Base-by-base conservation (phyloP, 2,797 vertebrate species). In the Lates japonicus region DNA sequence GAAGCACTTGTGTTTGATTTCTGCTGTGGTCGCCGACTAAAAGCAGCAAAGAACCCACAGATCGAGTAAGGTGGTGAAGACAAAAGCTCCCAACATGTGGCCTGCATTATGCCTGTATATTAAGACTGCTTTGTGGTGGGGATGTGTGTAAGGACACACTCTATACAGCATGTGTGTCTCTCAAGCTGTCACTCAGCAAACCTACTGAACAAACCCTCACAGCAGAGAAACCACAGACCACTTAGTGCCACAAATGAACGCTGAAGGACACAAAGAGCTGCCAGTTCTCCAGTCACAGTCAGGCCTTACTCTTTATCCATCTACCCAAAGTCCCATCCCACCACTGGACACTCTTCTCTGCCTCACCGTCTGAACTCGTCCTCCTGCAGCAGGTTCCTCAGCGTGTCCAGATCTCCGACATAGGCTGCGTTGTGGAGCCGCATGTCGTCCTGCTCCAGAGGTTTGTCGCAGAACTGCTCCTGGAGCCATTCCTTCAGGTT, bases 401-500 rank as follows among this genome's bases (percentile, higher is more conserved):
- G 90, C 2, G 97, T 98, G 89, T 96, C 96, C 83, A 98, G 92
- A 86, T 99, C 97, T 2, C 98, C 98, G 4, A 97, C 96, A 1
- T 97, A 97, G 73, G 98, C 97, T 0, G 97, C 97, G 0, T 99
- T 97, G 66, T 98, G 97, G 49, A 99, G 95, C 55, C 97, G 92
- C 25, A 96, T 97, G 91, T 99, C 96, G 16, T 97, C 96, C 89
- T 93, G 96, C 84, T 99, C 97, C 73, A 97, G 87, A 0, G 97
- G 96, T 48, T 96, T 97, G 92, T 98, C 97, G 61, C 97, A 97
- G 73, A 98, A 98, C 92, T 99, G 97, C 84, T 98, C 97, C 94
- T 96, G 94, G 62, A 98, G 95, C 98, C 97, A 98, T 88, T 97
- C 97, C 92, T 98, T 98, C 85, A 99, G 95, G 93, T 97, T 97